phyloP scores from a whole-genome alignment of 2,888 invertebrate species.

The Eubasilissa splendida region DNA sequence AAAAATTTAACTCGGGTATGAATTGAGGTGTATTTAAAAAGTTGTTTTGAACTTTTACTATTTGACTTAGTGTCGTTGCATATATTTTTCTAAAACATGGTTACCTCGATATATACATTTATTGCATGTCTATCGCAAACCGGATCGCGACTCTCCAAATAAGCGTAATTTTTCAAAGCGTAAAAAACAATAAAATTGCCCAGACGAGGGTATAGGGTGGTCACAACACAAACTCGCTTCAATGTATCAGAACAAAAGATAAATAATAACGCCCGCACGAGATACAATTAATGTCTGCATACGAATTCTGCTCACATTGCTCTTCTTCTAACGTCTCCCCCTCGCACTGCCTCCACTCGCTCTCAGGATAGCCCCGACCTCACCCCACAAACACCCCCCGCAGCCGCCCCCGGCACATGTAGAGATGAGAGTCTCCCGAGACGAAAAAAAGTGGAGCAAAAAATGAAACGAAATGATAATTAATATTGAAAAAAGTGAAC shows the following conservation, averaged over 20 bases:
- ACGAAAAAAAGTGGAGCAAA: constrained; percentile 46
- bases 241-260: constrained; percentile 24
- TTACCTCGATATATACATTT: no score
- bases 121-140: no score
- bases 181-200: constrained; percentile 2
- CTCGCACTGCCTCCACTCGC: not conserved
- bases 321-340: constrained; percentile 17
- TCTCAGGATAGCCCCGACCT: not conserved
- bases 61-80: no score
- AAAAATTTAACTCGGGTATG: no score
- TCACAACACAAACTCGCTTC: constrained; percentile 5
- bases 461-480: constrained; percentile 56
- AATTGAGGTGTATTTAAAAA: no score
- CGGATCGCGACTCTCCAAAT: no score
- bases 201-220: not conserved
- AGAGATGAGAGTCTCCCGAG: constrained; percentile 43
- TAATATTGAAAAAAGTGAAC: constrained; percentile 56
- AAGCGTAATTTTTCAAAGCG: constrained; percentile 11
- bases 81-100: no score
- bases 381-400: not conserved
- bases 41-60: no score
- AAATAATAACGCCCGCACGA: constrained; percentile 26
- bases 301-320: constrained; percentile 26
- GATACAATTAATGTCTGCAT: constrained; percentile 38
- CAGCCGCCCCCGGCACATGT: constrained; percentile 10